Conservation (phyloP, 1,140 invertebrate genomes). For the Phenacoccus solenopsis region DNA sequence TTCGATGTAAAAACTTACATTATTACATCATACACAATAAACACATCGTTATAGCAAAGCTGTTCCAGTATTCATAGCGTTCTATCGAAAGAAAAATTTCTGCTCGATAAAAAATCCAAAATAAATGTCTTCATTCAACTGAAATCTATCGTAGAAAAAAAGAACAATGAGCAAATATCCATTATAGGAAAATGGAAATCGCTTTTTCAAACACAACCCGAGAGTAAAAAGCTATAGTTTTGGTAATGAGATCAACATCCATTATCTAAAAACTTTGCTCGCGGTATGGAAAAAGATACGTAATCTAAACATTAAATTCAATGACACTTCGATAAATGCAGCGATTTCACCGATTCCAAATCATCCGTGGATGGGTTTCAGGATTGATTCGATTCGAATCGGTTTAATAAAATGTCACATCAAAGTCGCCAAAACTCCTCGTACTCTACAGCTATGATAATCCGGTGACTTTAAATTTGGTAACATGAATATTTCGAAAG, state of each 20-base stretch:
- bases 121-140: neutral
- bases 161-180: too few relatives aligned
- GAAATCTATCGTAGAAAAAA: too few relatives aligned
- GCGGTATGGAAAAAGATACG: neutral
- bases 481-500: too few relatives aligned
- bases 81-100: neutral
- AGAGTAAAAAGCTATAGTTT: neutral
- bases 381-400: too few relatives aligned
- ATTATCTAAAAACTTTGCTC: neutral
- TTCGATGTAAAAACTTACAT: neutral
- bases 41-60: neutral
- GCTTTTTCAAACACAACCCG: neutral
- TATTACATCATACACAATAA: neutral
- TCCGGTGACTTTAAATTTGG: too few relatives aligned
- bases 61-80: neutral
- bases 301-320: neutral
- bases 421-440: too few relatives aligned
- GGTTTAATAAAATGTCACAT: too few relatives aligned
- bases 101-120: neutral
- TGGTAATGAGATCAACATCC: neutral
- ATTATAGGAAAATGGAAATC: too few relatives aligned
- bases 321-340: neutral
- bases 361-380: too few relatives aligned
- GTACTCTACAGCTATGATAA: too few relatives aligned
- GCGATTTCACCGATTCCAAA: neutral